These are phyloP conservation scores for Stenchaetothrips biformis DNA, from an alignment of 2,888 invertebrate species.

Conservation along the genomic window DNA sequence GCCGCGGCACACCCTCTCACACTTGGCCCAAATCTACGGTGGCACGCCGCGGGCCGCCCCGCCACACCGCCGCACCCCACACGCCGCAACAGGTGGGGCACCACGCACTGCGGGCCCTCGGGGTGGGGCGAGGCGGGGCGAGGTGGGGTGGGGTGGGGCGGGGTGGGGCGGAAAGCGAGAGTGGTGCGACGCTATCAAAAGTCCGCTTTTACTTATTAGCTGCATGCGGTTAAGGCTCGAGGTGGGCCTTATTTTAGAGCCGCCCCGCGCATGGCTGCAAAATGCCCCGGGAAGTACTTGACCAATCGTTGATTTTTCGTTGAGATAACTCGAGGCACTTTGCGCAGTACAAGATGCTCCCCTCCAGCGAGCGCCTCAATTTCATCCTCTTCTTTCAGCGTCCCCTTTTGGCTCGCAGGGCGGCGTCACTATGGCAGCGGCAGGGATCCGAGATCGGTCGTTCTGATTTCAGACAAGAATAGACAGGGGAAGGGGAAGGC, in stretches of 20 bases:
- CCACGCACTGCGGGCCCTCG: too few relatives aligned
- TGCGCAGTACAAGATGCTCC: too few relatives aligned
- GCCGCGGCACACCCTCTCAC: too few relatives aligned
- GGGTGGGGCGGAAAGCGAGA: neutral
- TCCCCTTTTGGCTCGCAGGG: neutral
- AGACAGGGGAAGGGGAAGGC: neutral
- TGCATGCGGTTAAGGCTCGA: too few relatives aligned
- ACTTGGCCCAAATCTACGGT: neutral
- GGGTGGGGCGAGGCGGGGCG: neutral
- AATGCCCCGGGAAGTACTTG: too few relatives aligned
- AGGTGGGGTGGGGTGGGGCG: neutral
- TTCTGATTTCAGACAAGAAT: neutral
- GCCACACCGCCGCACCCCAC: neutral
- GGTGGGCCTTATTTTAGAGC: too few relatives aligned
- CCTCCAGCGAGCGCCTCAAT: neutral
- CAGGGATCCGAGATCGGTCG: neutral
- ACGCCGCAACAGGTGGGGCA: constrained; percentile 1
- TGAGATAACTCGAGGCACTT: too few relatives aligned
- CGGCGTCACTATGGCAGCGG: neutral
- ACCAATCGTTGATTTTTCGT: too few relatives aligned
- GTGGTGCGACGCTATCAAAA: too few relatives aligned
- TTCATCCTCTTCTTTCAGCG: neutral
- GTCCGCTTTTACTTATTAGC: too few relatives aligned
- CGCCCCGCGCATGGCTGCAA: too few relatives aligned
- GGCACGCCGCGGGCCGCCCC: neutral